phyloP scores from a whole-genome alignment of 2,888 invertebrate species.

The Nasonovia ribisnigri region DNA sequence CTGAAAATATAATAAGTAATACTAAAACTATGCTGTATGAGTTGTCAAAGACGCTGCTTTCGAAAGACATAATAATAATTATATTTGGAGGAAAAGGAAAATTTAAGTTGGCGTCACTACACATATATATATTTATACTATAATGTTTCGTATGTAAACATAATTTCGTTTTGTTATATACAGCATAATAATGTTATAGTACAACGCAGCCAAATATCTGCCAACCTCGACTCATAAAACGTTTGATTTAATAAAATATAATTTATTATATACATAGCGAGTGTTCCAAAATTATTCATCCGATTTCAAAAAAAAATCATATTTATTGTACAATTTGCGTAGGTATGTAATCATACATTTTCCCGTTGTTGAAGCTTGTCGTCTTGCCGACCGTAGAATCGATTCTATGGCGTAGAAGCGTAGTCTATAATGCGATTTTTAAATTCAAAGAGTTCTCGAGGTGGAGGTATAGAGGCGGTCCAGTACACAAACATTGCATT shows the following conservation, averaged over 20 bases:
- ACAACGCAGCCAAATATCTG: background rate
- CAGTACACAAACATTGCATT: no score
- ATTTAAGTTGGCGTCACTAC: background rate
- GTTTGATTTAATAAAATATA: background rate
- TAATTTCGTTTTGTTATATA: background rate
- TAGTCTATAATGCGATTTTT: background rate
- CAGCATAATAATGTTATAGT: background rate
- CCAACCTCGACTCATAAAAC: background rate
- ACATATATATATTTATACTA: background rate
- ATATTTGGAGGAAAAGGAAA: background rate
- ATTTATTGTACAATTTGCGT: background rate
- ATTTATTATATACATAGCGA: background rate
- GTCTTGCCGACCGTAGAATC: no score
- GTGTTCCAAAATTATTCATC: background rate
- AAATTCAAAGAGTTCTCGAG: background rate
- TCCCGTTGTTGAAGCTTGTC: background rate
- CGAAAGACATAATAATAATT: background rate
- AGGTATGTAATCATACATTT: background rate
- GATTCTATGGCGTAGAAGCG: no score
- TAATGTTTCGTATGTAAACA: no score
- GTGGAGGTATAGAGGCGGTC: no score
- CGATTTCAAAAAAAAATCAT: background rate
- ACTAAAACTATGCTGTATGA: background rate
- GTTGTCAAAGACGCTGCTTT: background rate
- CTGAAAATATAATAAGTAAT: background rate